Percentiles rank a stretch among this genome's conserved stretches.
Conservation (phyloP, 1,140 invertebrate genomes). For the Neodiprion lecontei region DNA sequence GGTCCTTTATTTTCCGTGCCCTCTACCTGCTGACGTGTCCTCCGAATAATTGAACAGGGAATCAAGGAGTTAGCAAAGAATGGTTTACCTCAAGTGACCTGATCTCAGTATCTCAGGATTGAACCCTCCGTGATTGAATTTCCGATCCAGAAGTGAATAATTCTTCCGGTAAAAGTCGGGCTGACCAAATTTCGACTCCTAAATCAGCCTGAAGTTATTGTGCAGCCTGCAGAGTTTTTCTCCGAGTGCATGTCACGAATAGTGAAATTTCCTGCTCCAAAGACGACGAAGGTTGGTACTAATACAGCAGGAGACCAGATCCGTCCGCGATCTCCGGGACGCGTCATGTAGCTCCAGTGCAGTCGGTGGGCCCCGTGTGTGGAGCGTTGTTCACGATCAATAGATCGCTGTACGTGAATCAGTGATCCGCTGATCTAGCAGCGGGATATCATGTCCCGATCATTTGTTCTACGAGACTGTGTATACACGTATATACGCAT, state of each 20-base stretch:
- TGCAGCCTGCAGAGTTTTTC: no score
- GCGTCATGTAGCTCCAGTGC: not conserved
- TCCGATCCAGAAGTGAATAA: no score
- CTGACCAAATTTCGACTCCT: not conserved
- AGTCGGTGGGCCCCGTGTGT: not conserved
- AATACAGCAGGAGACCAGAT: not conserved
- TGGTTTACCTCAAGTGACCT: no score
- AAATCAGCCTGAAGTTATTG: no score
- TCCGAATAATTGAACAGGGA: no score
- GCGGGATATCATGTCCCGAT: conserved; percentile 17
- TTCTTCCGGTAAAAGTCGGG: not conserved
- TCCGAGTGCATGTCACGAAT: no score
- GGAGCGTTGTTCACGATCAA: conserved; percentile 18
- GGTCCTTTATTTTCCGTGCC: no score
- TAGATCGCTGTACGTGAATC: conserved; percentile 15
- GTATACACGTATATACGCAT: not conserved
- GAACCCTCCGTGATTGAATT: no score
- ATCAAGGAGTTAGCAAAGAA: no score
- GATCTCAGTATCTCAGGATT: no score
- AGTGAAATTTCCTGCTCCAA: no score
- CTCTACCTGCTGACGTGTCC: no score
- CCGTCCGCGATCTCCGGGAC: not conserved
- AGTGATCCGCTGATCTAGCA: conserved; percentile 15
- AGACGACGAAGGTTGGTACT: not conserved
- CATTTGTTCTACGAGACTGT: conserved; percentile 12